Base-by-base conservation (phyloP, 2,797 vertebrate genomes). In the Tenualosa ilisha region DNA sequence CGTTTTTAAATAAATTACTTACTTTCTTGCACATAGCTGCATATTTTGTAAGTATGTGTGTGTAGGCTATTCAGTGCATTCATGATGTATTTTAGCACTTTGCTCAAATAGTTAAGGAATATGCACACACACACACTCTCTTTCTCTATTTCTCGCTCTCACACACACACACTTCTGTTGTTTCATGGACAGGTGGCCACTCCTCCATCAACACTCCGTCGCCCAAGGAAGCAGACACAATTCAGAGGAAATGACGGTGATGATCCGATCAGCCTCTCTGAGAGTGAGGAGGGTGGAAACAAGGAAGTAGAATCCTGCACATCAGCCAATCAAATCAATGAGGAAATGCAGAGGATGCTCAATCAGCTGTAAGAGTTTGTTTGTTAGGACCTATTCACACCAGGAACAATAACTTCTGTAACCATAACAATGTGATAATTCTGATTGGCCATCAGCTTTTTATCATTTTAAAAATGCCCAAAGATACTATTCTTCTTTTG, bases 291-390 rank as follows among this genome's bases (percentile, higher is more conserved):
- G 24, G 93, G 94, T 54, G 95, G 94, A 26, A 93, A 91, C 0
- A 96, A 93, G 0, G 97, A 97, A 22, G 95, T 94, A 54, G 97
- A 97, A 81, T 94, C 96, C 40, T 96, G 97, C 0, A 94, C 96
- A 93, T 95, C 97, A 0, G 94, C 96, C 93, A 96, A 96, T 95
- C 97, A 97, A 92, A 97, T 98, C 92, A 97, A 97, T 88, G 97
- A 98, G 90, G 97, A 98, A 92, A 97, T 98, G 97, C 97, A 98
- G 92, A 96, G 95, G 92, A 97, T 98, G 97, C 95, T 98, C 88
- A 98, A 96, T 91, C 97, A 98, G 91, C 95, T 98, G 97, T 98
- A 93, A 95, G 96, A 43, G 17, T 24, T 79, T 20, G 17, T 79
- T 79, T 46, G 15, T 79, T 12, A 49, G 46, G 46, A 8, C 46